phyloP scores from a whole-genome alignment of 2,888 invertebrate species.

The Scaptomyza cyrtandrae region DNA sequence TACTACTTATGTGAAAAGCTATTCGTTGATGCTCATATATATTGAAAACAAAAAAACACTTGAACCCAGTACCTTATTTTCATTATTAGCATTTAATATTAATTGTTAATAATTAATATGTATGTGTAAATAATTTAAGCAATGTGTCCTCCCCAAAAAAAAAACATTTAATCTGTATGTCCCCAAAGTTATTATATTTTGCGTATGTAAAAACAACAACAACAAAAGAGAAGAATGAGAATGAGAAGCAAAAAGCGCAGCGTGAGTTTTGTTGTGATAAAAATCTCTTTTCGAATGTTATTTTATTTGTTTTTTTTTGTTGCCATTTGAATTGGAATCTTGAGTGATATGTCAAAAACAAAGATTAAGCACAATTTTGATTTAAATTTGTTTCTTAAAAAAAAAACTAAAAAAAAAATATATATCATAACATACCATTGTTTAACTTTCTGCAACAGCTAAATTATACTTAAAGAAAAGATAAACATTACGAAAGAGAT shows the following conservation, averaged over 20 bases:
- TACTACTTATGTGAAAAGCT: slow-evolving; percentile 65
- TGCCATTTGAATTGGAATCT: slow-evolving; percentile 59
- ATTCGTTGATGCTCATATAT: slow-evolving; percentile 74
- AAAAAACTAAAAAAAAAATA: too few relatives aligned
- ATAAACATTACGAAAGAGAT: slow-evolving; percentile 21
- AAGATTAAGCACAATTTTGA: slow-evolving; percentile 38
- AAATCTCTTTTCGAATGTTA: slow-evolving; percentile 29
- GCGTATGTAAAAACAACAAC: slow-evolving; percentile 41
- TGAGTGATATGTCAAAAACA: slow-evolving; percentile 54
- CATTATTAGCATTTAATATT: slow-evolving; percentile 79
- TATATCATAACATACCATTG: too few relatives aligned
- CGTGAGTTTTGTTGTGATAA: slow-evolving; percentile 72
- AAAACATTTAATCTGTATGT: not conserved
- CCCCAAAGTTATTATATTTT: slow-evolving; percentile 71
- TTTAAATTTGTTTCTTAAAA: slow-evolving; percentile 39
- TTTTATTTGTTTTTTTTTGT: slow-evolving; percentile 24
- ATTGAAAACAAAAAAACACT: slow-evolving; percentile 70
- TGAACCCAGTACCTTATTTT: slow-evolving; percentile 84
- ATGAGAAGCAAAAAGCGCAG: slow-evolving; percentile 39
- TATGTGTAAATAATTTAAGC: slow-evolving; percentile 77
- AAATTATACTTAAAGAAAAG: slow-evolving; percentile 46
- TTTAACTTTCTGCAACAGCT: slow-evolving; percentile 55
- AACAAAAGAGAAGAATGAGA: slow-evolving; percentile 28
- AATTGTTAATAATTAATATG: slow-evolving; percentile 76
- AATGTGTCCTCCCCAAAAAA: slow-evolving; percentile 28